Conservation (phyloP, 2,797 vertebrate species). For the Sebastes glaucus region DNA sequence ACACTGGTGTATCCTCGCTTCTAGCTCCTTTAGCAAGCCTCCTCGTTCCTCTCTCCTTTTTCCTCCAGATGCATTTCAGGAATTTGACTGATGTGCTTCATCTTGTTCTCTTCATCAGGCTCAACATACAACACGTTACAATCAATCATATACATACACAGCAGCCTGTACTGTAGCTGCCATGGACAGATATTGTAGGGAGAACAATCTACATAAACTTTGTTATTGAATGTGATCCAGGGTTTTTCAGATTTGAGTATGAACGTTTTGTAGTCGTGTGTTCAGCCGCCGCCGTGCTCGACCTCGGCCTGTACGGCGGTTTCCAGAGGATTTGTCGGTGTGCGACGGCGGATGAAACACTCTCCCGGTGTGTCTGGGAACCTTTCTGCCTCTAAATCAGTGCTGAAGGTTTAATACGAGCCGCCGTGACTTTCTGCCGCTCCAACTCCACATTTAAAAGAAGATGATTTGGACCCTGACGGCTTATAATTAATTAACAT, state of each 20-base stretch:
- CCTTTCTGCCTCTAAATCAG: constrained; percentile 23
- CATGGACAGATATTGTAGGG: no score
- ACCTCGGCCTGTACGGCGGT: neutral
- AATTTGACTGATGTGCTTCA: no score
- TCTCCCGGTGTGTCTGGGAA: neutral
- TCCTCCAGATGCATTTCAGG: no score
- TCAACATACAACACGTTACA: no score
- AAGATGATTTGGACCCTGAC: constrained; percentile 94
- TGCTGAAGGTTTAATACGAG: constrained; percentile 39
- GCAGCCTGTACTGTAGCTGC: no score
- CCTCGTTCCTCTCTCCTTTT: no score
- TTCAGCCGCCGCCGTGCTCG: neutral
- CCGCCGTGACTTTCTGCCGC: constrained; percentile 58
- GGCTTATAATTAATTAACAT: constrained; percentile 93
- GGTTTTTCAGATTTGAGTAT: neutral
- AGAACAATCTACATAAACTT: no score
- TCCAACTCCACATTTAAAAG: constrained; percentile 90
- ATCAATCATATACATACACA: no score
- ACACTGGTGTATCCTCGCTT: no score
- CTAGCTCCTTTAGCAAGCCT: no score
- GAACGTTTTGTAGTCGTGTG: neutral
- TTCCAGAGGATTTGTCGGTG: neutral
- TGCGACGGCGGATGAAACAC: neutral
- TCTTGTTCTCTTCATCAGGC: no score
- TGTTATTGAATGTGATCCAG: no score